Percentiles rank a stretch among this genome's conserved stretches.
These are phyloP conservation scores for Morpho helenor DNA, from an alignment of 2,888 invertebrate species.

Conservation along the genomic window DNA sequence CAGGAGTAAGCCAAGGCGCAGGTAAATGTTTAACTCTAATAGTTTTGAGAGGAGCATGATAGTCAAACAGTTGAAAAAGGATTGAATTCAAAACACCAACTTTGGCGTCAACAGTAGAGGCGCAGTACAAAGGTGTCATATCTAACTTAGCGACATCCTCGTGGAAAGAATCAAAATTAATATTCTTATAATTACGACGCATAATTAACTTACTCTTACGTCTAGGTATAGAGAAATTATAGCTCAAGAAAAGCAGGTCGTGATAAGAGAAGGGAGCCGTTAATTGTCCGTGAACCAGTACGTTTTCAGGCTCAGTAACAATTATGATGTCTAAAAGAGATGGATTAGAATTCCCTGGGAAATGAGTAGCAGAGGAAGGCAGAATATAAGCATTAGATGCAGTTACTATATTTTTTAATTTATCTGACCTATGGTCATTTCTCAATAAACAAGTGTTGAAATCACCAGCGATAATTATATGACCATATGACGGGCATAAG, in stretches of 20 bases:
- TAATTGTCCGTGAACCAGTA: too few relatives aligned
- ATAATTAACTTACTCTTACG: too few relatives aligned
- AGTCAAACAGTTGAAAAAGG: too few relatives aligned
- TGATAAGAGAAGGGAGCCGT: conserved; percentile 1
- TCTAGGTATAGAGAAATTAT: background rate
- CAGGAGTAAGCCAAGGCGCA: too few relatives aligned
- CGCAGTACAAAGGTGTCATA: background rate
- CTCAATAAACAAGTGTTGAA: too few relatives aligned
- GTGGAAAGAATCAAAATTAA: too few relatives aligned
- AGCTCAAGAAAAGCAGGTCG: background rate
- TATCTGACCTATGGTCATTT: too few relatives aligned
- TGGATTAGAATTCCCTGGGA: conserved; percentile 4
- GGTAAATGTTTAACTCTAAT: too few relatives aligned
- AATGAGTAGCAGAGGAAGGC: conserved; percentile 10
- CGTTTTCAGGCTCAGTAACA: background rate
- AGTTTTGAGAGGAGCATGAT: too few relatives aligned
- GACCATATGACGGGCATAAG: background rate
- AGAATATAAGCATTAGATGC: conserved; percentile 11
- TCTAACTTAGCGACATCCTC: too few relatives aligned
- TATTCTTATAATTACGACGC: too few relatives aligned
- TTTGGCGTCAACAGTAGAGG: background rate
- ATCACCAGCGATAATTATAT: conserved; percentile 13
- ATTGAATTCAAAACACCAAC: background rate
- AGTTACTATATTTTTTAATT: conserved; percentile 8
- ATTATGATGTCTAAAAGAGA: too few relatives aligned